Evolutionary conservation across 2,888 invertebrate genomes (phyloP), one percentile per base, ranked within the genome.

Genomic region (Drosophila mimica): DNA sequence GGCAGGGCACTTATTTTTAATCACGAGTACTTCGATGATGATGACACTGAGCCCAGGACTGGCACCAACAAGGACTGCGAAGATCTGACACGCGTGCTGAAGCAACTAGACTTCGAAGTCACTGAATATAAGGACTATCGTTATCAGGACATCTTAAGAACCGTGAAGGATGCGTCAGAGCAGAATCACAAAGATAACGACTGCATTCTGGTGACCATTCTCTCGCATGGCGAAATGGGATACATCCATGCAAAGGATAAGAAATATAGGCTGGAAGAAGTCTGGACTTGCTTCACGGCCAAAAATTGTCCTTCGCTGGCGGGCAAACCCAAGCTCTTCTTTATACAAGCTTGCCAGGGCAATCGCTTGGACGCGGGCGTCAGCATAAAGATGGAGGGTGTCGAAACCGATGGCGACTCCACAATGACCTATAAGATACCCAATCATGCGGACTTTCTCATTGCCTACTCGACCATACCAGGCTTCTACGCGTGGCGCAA

Each of bases 401-500:
- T 94, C 69, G 96, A 96, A 92, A 96, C 97, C n/a, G 97, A 97
- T 93, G 96, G 97, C 15, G 2, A 92, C 64, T 90, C 92, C 28
- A 91, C 91, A 1, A 94, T 95, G 82, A 95, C 96, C 40, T 97
- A 97, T 90, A 96, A 96, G 91, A 98, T 99, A 88, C 99, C 99
- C 5, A 95, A 95, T n/a, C 97, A 98, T 93, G 98, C 98, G 0
- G 99, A 99, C 93, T 98, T 98, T 92, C 94, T 99, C 57, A 97
- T 99, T 91, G 97, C 97, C 9, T 98, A 97, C 92, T 98, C 98
- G 4, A 98, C 98, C 28, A 96, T 98, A 61, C 98, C 98, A 95
- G 97, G 98, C 51, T 98, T 95, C 92, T 99, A 96, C 93, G 98
- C 98, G 0, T 99, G 98, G 98, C 95, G 98, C 52, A 98, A 98